Percentiles rank a stretch among this genome's conserved stretches.
Evolutionary conservation across 2,888 invertebrate genomes (phyloP).

Genomic region (Coelogynopora nodosa): DNA sequence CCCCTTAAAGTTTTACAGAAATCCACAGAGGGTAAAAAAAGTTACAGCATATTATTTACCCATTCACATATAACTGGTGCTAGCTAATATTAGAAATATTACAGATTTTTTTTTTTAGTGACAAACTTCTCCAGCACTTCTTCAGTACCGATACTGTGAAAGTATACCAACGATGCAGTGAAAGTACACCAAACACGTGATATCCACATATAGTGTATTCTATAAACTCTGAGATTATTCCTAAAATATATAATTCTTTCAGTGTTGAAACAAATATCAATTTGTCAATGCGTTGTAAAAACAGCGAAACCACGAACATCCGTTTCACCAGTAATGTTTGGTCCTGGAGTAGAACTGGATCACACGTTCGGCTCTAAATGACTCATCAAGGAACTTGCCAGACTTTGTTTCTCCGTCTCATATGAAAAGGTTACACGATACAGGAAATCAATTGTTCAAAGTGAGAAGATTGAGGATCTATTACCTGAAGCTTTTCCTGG

Average conservation of each 20-base stretch:
- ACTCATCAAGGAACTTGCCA: constrained; percentile 11
- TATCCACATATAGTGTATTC: not conserved
- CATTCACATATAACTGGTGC: not conserved
- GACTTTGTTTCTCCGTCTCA: not conserved
- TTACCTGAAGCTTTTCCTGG: constrained; percentile 16
- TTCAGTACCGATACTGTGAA: no score
- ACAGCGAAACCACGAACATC: constrained; percentile 4
- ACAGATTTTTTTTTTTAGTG: no score
- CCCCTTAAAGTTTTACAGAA: not conserved
- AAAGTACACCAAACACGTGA: no score
- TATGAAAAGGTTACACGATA: constrained; percentile 15
- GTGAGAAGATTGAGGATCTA: constrained; percentile 1
- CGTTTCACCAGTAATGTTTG: not conserved
- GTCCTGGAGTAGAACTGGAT: constrained; percentile 13
- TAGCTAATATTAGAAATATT: no score
- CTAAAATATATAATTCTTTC: constrained; percentile 16
- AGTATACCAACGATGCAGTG: no score
- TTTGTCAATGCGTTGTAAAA: constrained; percentile 17
- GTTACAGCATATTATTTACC: not conserved
- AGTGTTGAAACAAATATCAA: constrained; percentile 9
- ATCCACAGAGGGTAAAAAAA: no score
- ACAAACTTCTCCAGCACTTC: no score
- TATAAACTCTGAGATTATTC: not conserved
- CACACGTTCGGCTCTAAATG: constrained; percentile 30
- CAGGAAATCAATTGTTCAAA: constrained; percentile 11